Evolutionary conservation across 2,113 vertebrate genomes (phyloP).

Genomic region (Eulacestoma nigropectus): DNA sequence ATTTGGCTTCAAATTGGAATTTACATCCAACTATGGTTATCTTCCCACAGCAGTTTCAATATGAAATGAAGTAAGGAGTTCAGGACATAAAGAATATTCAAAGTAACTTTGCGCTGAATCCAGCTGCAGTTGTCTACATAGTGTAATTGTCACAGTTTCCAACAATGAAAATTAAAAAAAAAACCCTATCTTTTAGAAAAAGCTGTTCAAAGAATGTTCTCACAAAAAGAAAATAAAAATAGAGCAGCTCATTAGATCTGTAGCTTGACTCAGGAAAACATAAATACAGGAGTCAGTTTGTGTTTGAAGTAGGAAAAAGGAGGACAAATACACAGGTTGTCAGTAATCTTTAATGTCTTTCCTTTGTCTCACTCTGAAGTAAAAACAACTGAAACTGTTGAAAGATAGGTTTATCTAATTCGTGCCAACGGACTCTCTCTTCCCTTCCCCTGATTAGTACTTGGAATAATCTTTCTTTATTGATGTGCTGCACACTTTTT

Average conservation of each 20-base stretch:
- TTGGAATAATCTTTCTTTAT: background rate
- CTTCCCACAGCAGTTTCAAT: conserved; percentile 23
- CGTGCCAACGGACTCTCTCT: background rate
- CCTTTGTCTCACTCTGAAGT: background rate
- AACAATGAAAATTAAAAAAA: background rate
- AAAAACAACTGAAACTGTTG: background rate
- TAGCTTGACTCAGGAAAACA: background rate
- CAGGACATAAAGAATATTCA: background rate
- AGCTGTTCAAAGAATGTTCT: background rate
- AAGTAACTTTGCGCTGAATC: background rate
- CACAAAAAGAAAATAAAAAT: conserved; percentile 1
- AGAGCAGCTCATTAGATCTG: conserved; percentile 42
- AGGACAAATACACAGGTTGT: background rate
- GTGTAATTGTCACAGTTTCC: background rate
- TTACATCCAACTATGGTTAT: conserved; percentile 42
- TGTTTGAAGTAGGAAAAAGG: conserved; percentile 22
- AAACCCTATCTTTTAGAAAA: background rate
- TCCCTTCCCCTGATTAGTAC: background rate
- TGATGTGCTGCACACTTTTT: background rate
- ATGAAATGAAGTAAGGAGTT: conserved; percentile 3
- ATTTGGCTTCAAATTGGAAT: conserved; percentile 39
- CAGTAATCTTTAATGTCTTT: conserved; percentile 15
- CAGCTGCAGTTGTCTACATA: background rate
- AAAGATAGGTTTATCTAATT: background rate
- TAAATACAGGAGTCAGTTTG: background rate